Evolutionary conservation across 1,140 invertebrate species (phyloP), one percentile per base, ranked within the genome.

Genomic region (Lysiphlebus fabarum): DNA sequence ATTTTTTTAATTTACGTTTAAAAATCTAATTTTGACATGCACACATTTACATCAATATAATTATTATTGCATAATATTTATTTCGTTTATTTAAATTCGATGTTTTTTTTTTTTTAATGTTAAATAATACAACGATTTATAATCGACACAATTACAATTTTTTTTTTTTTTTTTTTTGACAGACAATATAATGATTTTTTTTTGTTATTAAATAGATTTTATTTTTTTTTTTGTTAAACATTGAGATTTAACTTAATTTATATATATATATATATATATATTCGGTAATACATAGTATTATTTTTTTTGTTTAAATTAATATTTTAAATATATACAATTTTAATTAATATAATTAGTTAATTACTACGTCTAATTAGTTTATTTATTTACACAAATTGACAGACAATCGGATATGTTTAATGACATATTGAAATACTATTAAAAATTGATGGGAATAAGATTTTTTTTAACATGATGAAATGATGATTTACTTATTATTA

Each of bases 91-190:
- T 50, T 50, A 1, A 11, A 41, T 7, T 9, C 7, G 11, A 41
- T 11, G n/a, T n/a, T 1, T 41, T 41, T 9, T 9, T 41, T 41
- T 9, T 41, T 9, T 41, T 9, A 41, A 2, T 1, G 40, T 41
- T 77, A 79, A 77, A 79, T 78, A 75, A 77, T 77, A 77, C 70
- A 73, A 72, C 75, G 75, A 70, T 75, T 26, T 26, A 26, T 26
- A 26, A 26, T 76, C 74, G 71, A 75, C 74, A 76, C 69, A 75
- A 64, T 75, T 74, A 76, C 70, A 75, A 71, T 48, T 62, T 36
- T 38, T 9, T 58, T 51, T n/a, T n/a, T n/a, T n/a, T n/a, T n/a
- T 33, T 37, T 17, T 9, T 26, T 40, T 34, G 5, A 41, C 50
- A 5, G 50, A 34, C 50, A 49, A 26, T 53, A 26, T 58, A 58